These are phyloP conservation scores for Leptinotarsa haldemani DNA, from an alignment of 2,888 invertebrate genomes.

Conservation along the genomic window DNA sequence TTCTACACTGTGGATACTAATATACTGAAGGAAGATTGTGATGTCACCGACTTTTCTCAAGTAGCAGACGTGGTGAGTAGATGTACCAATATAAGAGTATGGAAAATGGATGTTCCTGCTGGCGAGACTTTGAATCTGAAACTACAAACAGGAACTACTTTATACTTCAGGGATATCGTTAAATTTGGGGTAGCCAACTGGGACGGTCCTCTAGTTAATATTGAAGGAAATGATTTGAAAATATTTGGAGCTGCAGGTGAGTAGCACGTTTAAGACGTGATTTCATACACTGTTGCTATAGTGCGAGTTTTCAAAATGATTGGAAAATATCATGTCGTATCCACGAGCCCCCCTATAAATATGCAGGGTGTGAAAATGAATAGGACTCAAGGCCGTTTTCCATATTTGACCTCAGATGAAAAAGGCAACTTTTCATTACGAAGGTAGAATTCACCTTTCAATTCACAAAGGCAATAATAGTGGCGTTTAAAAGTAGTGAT, in stretches of 20 bases:
- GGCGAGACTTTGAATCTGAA: constrained; percentile 26
- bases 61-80: constrained; percentile 26
- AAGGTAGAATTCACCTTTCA: too few relatives aligned
- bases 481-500: too few relatives aligned
- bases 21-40: constrained; percentile 4
- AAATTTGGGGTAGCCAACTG: constrained; percentile 29
- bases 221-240: constrained; percentile 21
- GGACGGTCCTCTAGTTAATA: constrained; percentile 27
- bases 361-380: too few relatives aligned
- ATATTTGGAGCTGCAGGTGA: constrained; percentile 23
- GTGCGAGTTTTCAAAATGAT: too few relatives aligned
- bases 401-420: too few relatives aligned
- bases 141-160: constrained; percentile 26
- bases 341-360: too few relatives aligned
- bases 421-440: too few relatives aligned
- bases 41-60: constrained; percentile 9
- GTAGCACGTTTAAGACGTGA: not conserved
- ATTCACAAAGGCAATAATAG: too few relatives aligned
- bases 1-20: not conserved
- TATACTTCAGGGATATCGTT: constrained; percentile 29
- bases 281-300: not conserved
- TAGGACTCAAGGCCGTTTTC: too few relatives aligned
- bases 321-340: too few relatives aligned
- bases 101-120: constrained; percentile 33
- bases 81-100: constrained; percentile 25